phyloP scores from a whole-genome alignment of 2,888 invertebrate species.

The Plagodis dolabraria region DNA sequence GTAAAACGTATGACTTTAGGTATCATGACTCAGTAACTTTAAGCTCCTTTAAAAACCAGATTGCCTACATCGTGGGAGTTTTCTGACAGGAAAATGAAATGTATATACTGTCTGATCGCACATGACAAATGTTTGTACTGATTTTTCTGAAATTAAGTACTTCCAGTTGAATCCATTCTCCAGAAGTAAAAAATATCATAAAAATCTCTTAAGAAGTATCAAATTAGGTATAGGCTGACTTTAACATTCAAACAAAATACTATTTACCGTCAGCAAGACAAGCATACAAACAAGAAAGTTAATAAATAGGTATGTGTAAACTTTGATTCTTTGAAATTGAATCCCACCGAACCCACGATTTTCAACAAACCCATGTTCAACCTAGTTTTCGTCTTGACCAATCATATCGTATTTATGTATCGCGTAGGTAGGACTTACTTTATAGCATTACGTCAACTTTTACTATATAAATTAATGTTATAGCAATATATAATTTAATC shows the following conservation, averaged over 20 bases:
- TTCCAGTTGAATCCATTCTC: no score
- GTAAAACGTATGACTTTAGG: neutral
- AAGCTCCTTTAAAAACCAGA: conserved; percentile 11
- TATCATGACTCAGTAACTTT: conserved; percentile 12
- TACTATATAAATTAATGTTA: conserved; percentile 29
- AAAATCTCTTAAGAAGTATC: neutral
- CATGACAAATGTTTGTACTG: no score
- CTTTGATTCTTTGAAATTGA: no score
- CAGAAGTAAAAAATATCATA: no score
- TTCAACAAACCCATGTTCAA: conserved; percentile 35
- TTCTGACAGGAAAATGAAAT: conserved; percentile 15
- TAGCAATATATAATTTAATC: conserved; percentile 34
- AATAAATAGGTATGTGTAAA: no score
- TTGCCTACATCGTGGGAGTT: conserved; percentile 29
- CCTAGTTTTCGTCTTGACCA: conserved; percentile 35
- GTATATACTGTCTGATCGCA: no score
- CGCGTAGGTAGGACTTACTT: conserved; percentile 32
- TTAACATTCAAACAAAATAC: no score
- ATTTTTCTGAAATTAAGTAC: no score
- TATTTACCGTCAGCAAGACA: no score
- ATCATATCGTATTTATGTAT: conserved; percentile 24
- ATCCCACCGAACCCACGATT: neutral
- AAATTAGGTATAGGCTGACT: neutral
- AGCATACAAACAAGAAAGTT: no score
- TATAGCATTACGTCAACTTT: conserved; percentile 37